A percentile compares a stretch with the other conserved stretches of the same genome.
Conservation (phyloP, 2,113 vertebrate species). For the Leptobrachium ailaonicum region DNA sequence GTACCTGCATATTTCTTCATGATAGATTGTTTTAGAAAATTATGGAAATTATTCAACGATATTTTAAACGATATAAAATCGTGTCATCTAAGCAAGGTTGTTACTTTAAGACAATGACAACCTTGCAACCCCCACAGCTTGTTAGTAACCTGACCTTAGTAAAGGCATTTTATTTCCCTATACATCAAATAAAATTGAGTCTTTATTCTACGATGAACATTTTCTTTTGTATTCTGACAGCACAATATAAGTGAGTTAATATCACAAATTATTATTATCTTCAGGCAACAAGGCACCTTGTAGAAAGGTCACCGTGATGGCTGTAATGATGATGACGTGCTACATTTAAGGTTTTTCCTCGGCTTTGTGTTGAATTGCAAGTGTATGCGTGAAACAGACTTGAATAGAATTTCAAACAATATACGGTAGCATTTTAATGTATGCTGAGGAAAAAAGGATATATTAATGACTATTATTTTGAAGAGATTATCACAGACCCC, state of each 20-base stretch:
- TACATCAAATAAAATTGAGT: conserved; percentile 37
- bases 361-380: conserved; percentile 5
- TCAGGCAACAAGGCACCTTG: conserved; percentile 50
- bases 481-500: conserved; percentile 10
- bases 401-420: not conserved
- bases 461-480: conserved; percentile 21
- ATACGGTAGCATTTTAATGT: conserved; percentile 3
- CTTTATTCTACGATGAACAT: conserved; percentile 44
- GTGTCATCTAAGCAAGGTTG: conserved; percentile 17
- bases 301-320: conserved; percentile 44
- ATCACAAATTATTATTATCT: conserved; percentile 50
- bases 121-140: conserved; percentile 24
- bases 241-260: conserved; percentile 48
- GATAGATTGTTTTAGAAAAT: not conserved
- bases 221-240: conserved; percentile 45
- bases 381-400: conserved; percentile 3
- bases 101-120: conserved; percentile 34
- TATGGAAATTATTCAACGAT: not conserved
- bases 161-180: conserved; percentile 42
- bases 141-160: conserved; percentile 41
- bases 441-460: not conserved
- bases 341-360: conserved; percentile 25
- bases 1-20: too few relatives aligned
- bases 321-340: conserved; percentile 36
- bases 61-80: not conserved